Percentiles rank a stretch among this genome's conserved stretches.
Conservation (phyloP, 2,797 vertebrate genomes). For the Pelodytes ibericus region DNA sequence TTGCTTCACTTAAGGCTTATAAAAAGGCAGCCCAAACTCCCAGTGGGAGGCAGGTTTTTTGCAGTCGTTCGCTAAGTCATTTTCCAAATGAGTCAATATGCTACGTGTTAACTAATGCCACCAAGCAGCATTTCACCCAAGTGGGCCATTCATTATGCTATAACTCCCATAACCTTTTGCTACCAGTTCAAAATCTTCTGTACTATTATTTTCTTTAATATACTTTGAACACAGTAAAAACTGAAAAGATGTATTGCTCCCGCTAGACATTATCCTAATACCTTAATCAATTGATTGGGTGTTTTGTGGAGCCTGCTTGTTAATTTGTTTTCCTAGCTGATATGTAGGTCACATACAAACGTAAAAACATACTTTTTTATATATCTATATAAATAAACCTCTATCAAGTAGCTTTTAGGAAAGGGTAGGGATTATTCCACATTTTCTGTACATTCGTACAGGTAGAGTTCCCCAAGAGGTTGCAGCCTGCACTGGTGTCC, state of each 20-base stretch:
- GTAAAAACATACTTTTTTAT: no score
- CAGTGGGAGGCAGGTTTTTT: slow-evolving; percentile 1
- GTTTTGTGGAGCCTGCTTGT: neutral
- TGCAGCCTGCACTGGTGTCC: no score
- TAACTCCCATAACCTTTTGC: neutral
- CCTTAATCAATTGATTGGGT: neutral
- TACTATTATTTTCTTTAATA: neutral
- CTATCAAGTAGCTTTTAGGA: no score
- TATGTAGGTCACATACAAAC: no score
- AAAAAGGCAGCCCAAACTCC: slow-evolving; percentile 12
- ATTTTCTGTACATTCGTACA: no score
- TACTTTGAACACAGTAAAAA: neutral
- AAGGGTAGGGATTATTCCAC: no score
- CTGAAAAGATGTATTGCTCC: neutral
- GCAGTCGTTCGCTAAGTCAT: neutral
- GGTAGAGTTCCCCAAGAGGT: no score
- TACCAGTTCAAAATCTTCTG: neutral
- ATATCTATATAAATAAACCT: no score
- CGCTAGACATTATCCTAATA: neutral
- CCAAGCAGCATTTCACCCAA: neutral
- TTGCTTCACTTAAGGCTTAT: slow-evolving; percentile 12
- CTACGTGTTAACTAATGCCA: slow-evolving; percentile 6
- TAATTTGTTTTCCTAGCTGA: no score
- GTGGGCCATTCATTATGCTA: neutral
- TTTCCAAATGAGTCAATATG: slow-evolving; percentile 21